A percentile compares a stretch with the other conserved stretches of the same genome.
These are phyloP conservation scores for Gorsachius goisagi DNA, from an alignment of 2,113 vertebrate genomes.

Conservation along the genomic window DNA sequence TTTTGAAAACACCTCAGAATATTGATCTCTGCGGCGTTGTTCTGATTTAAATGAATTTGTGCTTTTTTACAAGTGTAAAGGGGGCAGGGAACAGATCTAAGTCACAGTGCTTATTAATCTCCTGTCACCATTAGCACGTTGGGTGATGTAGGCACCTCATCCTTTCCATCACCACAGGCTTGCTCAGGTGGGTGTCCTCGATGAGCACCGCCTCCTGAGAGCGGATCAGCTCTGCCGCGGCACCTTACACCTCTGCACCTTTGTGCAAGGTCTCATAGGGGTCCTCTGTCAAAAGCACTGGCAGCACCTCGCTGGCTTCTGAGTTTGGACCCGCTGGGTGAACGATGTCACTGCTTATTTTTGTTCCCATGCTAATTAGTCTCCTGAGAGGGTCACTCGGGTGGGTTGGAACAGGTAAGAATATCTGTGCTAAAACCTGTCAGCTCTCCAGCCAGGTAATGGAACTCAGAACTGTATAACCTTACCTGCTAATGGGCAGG, in stretches of 20 bases:
- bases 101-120: background rate
- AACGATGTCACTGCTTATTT: background rate
- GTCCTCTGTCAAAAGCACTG: background rate
- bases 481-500: background rate
- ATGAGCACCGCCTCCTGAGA: background rate
- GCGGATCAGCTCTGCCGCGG: background rate
- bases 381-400: background rate
- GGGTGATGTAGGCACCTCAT: too few relatives aligned
- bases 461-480: background rate
- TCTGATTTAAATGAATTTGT: background rate
- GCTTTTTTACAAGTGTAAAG: background rate
- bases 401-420: background rate
- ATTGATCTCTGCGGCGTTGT: accelerated
- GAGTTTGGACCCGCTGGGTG: background rate
- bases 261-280: accelerated
- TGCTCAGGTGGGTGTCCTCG: accelerated
- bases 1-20: background rate
- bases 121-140: accelerated
- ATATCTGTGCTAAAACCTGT: background rate
- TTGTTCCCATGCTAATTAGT: background rate
- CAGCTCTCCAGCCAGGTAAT: background rate
- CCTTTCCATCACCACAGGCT: too few relatives aligned
- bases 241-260: background rate
- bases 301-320: background rate
- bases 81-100: background rate